These are phyloP conservation scores for Sprattus sprattus DNA, from an alignment of 2,113 vertebrate genomes.

Conservation along the genomic window DNA sequence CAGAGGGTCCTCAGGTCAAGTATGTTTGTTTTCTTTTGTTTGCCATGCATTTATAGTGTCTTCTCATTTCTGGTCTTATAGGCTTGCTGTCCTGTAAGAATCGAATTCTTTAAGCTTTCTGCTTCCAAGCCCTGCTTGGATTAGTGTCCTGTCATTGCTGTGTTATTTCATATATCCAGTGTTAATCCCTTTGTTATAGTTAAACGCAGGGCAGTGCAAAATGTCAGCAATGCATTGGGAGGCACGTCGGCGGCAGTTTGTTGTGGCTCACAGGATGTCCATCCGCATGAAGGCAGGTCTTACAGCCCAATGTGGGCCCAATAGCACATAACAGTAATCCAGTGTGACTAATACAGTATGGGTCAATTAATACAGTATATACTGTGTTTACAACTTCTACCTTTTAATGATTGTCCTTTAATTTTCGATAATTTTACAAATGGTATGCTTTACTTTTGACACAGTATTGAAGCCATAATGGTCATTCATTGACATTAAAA, in stretches of 20 bases:
- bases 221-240: conserved; percentile 72
- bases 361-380: neutral
- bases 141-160: neutral
- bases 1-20: neutral
- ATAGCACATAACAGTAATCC: conserved; percentile 3
- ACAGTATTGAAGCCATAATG: too few species aligned
- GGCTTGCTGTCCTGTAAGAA: too few species aligned
- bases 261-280: conserved; percentile 50
- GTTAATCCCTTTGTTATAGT: neutral
- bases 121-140: neutral
- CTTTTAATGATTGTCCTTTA: neutral
- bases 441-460: too few species aligned
- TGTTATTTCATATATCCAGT: neutral
- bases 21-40: neutral
- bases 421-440: neutral
- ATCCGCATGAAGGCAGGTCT: neutral
- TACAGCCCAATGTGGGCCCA: conserved; percentile 28
- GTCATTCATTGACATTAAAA: too few species aligned
- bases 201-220: conserved; percentile 38
- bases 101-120: neutral
- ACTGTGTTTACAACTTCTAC: neutral
- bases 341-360: neutral
- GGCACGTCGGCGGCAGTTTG: conserved; percentile 59
- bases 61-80: too few species aligned
- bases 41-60: too few species aligned